A percentile compares a stretch with the other conserved stretches of the same genome.
Evolutionary conservation across 2,888 invertebrate species (phyloP).

Genomic region (Erynnis tages): DNA sequence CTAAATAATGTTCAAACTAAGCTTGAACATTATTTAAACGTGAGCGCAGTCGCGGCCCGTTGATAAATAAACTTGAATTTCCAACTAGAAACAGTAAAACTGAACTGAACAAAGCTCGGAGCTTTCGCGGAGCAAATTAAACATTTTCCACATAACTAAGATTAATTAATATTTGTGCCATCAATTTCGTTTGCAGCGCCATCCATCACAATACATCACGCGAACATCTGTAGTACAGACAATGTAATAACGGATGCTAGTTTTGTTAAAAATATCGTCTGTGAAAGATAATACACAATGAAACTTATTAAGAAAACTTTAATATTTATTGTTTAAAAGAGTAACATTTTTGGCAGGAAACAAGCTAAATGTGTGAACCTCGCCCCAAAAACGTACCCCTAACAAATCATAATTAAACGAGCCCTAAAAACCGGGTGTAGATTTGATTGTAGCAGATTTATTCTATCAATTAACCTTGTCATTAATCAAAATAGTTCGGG

Average conservation of each 20-base stretch:
- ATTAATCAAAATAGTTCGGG: slow-evolving; percentile 27
- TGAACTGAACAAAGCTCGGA: not conserved
- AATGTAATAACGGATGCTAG: slow-evolving; percentile 28
- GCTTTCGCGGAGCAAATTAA: slow-evolving; percentile 4
- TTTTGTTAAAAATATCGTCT: slow-evolving; percentile 15
- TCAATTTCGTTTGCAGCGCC: slow-evolving; percentile 32
- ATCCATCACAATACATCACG: slow-evolving; percentile 45
- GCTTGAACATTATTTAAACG: no score
- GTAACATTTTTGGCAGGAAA: slow-evolving; percentile 30
- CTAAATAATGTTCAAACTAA: no score
- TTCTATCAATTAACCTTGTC: slow-evolving; percentile 25
- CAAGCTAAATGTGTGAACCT: slow-evolving; percentile 11
- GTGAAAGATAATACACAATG: no score
- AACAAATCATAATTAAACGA: slow-evolving; percentile 28
- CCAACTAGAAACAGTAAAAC: no score
- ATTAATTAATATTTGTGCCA: slow-evolving; percentile 35
- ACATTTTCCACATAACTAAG: slow-evolving; percentile 26
- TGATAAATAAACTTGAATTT: no score
- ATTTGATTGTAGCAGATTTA: slow-evolving; percentile 25
- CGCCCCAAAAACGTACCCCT: slow-evolving; percentile 11
- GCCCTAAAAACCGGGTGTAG: slow-evolving; percentile 21
- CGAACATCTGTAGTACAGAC: slow-evolving; percentile 32
- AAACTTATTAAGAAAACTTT: no score
- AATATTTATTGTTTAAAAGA: no score
- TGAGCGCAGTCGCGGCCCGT: no score